These are phyloP conservation scores for Champsocephalus gunnari DNA, from an alignment of 2,797 vertebrate species.

Conservation along the genomic window DNA sequence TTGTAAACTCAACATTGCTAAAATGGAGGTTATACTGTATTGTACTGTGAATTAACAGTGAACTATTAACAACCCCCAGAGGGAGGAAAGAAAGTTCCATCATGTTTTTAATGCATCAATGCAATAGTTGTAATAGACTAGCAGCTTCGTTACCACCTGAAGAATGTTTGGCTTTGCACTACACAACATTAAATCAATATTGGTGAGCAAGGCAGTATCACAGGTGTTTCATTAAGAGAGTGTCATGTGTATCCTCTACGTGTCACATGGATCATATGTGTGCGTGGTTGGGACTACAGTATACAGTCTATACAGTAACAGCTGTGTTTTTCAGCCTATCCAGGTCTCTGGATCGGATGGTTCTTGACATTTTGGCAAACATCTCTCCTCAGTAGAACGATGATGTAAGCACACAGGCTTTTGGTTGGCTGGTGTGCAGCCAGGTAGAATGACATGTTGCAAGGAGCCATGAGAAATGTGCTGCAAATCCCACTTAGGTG, in stretches of 20 bases:
- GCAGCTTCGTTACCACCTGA: conserved; percentile 8
- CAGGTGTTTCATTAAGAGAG: conserved; percentile 20
- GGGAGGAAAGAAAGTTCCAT: background rate
- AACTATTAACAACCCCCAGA: conserved; percentile 18
- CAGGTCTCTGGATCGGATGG: conserved; percentile 32
- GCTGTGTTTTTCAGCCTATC: conserved; percentile 8
- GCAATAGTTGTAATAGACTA: conserved; percentile 3
- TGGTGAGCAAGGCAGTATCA: background rate
- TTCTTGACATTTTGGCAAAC: conserved; percentile 57
- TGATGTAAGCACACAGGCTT: conserved; percentile 67
- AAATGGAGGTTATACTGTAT: conserved; percentile 22
- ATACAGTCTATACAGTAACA: conserved; percentile 21
- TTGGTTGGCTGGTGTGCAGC: conserved; percentile 71
- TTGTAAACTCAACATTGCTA: conserved; percentile 7
- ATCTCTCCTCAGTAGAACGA: conserved; percentile 51
- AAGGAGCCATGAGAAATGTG: conserved; percentile 63
- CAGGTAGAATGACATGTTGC: conserved; percentile 76
- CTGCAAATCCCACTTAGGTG: conserved; percentile 74
- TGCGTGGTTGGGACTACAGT: conserved; percentile 3
- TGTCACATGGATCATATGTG: conserved; percentile 18
- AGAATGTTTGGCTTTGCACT: background rate
- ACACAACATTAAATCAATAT: background rate
- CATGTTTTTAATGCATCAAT: conserved; percentile 17
- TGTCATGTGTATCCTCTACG: conserved; percentile 8
- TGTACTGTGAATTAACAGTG: conserved; percentile 14